Evolutionary conservation across 2,113 vertebrate species (phyloP).

Genomic region (Taurulus bubalis): DNA sequence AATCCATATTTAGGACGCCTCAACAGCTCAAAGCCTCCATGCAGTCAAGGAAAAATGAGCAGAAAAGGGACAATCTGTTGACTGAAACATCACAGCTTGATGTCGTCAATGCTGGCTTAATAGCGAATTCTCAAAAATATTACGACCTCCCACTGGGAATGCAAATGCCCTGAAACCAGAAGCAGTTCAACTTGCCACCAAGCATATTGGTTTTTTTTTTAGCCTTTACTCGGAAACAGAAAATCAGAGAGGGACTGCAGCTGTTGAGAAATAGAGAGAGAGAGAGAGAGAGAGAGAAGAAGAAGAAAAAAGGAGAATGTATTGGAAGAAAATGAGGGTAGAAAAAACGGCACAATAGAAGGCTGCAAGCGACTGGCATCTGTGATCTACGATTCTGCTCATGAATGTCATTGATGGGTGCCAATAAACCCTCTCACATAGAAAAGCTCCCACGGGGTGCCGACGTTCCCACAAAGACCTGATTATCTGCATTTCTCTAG

Average conservation of each 20-base stretch:
- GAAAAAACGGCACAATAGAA: neutral
- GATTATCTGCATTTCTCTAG: neutral
- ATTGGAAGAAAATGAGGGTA: slow-evolving; percentile 30
- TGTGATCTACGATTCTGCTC: slow-evolving; percentile 12
- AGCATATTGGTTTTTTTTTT: slow-evolving; percentile 37
- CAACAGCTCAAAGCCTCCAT: neutral
- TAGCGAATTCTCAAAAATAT: slow-evolving; percentile 8
- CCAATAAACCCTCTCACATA: slow-evolving; percentile 5
- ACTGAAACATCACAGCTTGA: slow-evolving; percentile 22
- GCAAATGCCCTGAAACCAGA: slow-evolving; percentile 19
- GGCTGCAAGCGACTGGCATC: neutral
- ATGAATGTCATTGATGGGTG: slow-evolving; percentile 36
- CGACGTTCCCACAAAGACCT: neutral
- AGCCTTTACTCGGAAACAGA: slow-evolving; percentile 19
- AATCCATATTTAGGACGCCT: slow-evolving; percentile 17
- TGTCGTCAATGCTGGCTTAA: slow-evolving; percentile 29
- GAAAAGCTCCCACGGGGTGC: neutral
- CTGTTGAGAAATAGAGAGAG: neutral
- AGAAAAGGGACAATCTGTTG: slow-evolving; percentile 29
- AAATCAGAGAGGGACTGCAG: slow-evolving; percentile 23
- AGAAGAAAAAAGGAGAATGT: neutral
- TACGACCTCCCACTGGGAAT: slow-evolving; percentile 16
- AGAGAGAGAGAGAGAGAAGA: too few relatives aligned
- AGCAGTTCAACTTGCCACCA: slow-evolving; percentile 29
- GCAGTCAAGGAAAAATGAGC: neutral